These are phyloP conservation scores for Phoebastria nigripes DNA, from an alignment of 2,797 vertebrate species.

Conservation along the genomic window DNA sequence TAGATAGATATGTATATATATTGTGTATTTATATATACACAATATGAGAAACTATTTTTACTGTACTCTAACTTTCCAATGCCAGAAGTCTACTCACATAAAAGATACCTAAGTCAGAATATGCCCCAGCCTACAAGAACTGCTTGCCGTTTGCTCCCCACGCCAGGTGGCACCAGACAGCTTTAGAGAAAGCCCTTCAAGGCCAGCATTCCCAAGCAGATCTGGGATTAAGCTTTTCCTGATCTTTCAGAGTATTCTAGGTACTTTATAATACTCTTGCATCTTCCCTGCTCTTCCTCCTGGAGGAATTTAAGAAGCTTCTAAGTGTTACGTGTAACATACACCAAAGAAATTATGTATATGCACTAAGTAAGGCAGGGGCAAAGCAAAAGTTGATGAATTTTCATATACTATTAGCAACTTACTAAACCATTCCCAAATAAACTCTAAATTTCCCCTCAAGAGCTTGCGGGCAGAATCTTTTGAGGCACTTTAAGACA, in stretches of 20 bases:
- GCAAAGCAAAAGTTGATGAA: neutral
- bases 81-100: neutral
- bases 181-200: constrained; percentile 20
- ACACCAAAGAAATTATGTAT: neutral
- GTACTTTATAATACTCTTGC: neutral
- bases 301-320: constrained; percentile 22
- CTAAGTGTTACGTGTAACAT: neutral
- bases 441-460: neutral
- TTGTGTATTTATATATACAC: neutral
- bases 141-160: neutral
- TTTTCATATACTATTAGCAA: neutral
- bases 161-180: constrained; percentile 49
- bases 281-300: constrained; percentile 24
- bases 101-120: neutral
- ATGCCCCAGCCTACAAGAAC: neutral
- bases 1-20: neutral
- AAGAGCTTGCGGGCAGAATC: neutral
- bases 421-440: neutral
- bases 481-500: neutral
- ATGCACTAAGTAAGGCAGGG: neutral
- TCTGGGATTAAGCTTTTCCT: neutral
- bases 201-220: neutral
- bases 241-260: neutral
- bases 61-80: neutral
- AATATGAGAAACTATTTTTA: neutral